Evolutionary conservation across 2,888 invertebrate species (phyloP), one percentile per base, ranked within the genome.

Genomic region (Uropetala carovei): DNA sequence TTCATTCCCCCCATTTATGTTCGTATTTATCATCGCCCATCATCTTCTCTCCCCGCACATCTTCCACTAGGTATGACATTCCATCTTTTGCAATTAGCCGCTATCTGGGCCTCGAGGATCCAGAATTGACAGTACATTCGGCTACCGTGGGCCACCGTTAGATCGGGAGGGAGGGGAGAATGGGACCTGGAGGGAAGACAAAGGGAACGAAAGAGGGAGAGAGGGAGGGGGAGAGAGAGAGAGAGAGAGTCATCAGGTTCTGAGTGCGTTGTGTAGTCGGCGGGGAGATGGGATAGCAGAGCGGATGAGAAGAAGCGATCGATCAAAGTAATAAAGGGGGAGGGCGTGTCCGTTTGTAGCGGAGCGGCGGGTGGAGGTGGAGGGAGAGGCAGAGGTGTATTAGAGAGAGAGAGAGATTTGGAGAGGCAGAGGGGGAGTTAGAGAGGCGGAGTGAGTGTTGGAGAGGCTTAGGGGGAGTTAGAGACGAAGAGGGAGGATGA

Each of bases 251-350:
- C 75, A 75, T 75, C 75, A 75, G 75, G 75, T 22, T 27, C 27
- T 27, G 27, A 75, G 75, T 75, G 75, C 75, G 75, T 75, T 75
- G 75, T 75, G 75, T 75, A 75, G 75, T 75, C 27, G 75, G 75
- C 22, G 75, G 22, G 13, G 75, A 75, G 75, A 75, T 75, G 27
- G 7, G 75, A 75, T 75, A 75, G 7, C 75, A 13, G 75, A 27
- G 11, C 10, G 3, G 75, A 75, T 22, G 75, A 27, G 75, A 75
- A 75, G 75, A 27, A 27, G 11, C 75, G 27, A 75, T 75, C 75
- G 75, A 75, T 75, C 75, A 75, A 75, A 75, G 7, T 75, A 75
- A 75, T 75, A 75, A 75, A 75, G 22, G 75, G 75, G 75, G 75
- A 75, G 75, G 75, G 75, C 75, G 75, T 75, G 75, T 27, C 75